phyloP scores from a whole-genome alignment of 2,113 vertebrate genomes.

The Daphoenositta chrysoptera region DNA sequence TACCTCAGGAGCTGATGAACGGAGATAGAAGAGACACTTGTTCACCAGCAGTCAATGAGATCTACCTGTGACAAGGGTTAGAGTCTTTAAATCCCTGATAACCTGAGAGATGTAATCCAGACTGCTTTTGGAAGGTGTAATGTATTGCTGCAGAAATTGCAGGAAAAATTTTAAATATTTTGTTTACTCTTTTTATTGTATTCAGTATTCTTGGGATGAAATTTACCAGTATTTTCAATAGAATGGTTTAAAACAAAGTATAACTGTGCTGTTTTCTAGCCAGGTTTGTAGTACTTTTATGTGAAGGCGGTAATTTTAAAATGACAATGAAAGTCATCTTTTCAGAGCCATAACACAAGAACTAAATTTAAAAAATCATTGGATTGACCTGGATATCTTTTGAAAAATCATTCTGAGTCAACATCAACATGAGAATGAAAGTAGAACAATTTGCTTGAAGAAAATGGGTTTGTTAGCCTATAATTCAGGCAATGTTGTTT shows the following conservation, averaged over 20 bases:
- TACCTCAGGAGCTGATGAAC: not conserved
- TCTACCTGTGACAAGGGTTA: not conserved
- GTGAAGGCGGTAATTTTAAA: not conserved
- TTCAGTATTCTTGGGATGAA: not conserved
- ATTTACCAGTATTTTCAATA: not conserved
- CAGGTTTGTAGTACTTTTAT: not conserved
- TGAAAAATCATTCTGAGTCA: not conserved
- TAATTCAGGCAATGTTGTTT: not conserved
- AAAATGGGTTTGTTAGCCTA: not conserved
- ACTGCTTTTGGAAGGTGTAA: not conserved
- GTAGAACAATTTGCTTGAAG: not conserved
- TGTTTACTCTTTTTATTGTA: not conserved
- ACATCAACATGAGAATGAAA: not conserved
- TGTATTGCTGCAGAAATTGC: not conserved
- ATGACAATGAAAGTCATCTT: not conserved
- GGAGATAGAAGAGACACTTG: not conserved
- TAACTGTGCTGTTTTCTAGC: not conserved
- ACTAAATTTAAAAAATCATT: not conserved
- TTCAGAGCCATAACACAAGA: not conserved
- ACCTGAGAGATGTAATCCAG: not conserved
- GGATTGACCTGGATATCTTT: not conserved
- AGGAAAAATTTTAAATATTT: not conserved
- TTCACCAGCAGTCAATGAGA: not conserved
- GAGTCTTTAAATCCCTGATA: not conserved
- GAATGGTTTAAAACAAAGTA: not conserved